Evolutionary conservation across 2,888 invertebrate genomes (phyloP).

Genomic region (Drosophila formosana): DNA sequence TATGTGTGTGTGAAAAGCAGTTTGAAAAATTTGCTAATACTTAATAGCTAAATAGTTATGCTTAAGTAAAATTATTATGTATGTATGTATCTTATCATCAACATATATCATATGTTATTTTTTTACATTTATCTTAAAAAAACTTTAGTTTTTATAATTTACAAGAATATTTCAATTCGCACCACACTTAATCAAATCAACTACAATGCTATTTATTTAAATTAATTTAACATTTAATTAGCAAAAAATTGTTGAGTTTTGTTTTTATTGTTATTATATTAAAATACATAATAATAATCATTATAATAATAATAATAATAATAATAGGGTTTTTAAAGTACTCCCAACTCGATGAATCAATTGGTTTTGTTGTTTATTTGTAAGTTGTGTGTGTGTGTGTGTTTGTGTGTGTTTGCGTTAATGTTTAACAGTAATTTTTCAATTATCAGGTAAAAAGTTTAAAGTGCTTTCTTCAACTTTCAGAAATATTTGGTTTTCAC

Average conservation of each 20-base stretch:
- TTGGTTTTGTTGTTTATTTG: slow-evolving; percentile 23
- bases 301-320: slow-evolving; percentile 36
- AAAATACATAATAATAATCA: slow-evolving; percentile 62
- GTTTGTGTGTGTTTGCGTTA: slow-evolving; percentile 19
- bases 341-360: slow-evolving; percentile 47
- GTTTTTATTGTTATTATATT: slow-evolving; percentile 62
- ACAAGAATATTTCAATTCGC: slow-evolving; percentile 46
- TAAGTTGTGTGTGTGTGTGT: slow-evolving; percentile 19
- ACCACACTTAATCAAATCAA: slow-evolving; percentile 56
- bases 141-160: slow-evolving; percentile 47
- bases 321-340: slow-evolving; percentile 52
- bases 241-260: slow-evolving; percentile 65
- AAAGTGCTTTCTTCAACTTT: slow-evolving; percentile 76
- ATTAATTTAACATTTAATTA: slow-evolving; percentile 62
- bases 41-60: slow-evolving; percentile 69
- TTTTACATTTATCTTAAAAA: slow-evolving; percentile 66
- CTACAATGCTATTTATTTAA: slow-evolving; percentile 55
- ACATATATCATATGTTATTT: slow-evolving; percentile 54
- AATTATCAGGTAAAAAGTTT: slow-evolving; percentile 81
- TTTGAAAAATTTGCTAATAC: slow-evolving; percentile 77
- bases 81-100: slow-evolving; percentile 30
- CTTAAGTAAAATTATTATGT: slow-evolving; percentile 59
- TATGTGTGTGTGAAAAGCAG: slow-evolving; percentile 59
- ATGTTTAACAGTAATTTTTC: slow-evolving; percentile 76
- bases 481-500: slow-evolving; percentile 81